A percentile compares a stretch with the other conserved stretches of the same genome.
These are phyloP conservation scores for Pyrgilauda ruficollis DNA, from an alignment of 2,113 vertebrate genomes.

Conservation along the genomic window DNA sequence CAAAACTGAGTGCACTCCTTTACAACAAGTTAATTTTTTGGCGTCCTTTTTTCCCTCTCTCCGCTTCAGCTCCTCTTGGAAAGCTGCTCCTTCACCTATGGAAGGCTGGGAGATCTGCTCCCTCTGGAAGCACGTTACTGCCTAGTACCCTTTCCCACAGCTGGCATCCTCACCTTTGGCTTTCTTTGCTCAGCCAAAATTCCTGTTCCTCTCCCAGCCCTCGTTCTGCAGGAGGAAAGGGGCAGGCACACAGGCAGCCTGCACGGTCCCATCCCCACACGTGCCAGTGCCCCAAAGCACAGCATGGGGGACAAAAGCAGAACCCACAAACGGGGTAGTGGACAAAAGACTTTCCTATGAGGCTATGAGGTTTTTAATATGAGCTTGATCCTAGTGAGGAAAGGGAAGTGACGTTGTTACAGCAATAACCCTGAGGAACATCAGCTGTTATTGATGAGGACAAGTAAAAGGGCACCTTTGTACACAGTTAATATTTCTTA, in stretches of 20 bases:
- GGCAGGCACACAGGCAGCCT: not conserved
- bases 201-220: not conserved
- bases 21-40: not conserved
- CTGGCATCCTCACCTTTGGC: not conserved
- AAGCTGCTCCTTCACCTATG: not conserved
- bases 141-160: not conserved
- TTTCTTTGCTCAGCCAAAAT: not conserved
- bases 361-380: not conserved
- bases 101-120: not conserved
- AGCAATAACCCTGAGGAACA: not conserved
- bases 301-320: accelerated
- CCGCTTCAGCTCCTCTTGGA: not conserved
- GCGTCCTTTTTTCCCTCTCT: accelerated
- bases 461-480: not conserved
- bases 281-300: not conserved
- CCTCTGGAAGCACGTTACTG: not conserved
- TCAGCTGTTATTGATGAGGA: not conserved
- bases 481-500: not conserved
- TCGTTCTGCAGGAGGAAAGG: not conserved
- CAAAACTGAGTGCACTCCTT: not conserved
- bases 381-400: not conserved
- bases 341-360: not conserved
- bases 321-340: not conserved
- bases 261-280: accelerated
- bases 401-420: not conserved